These are phyloP conservation scores for Aleadryas rufinucha DNA, from an alignment of 2,113 vertebrate genomes.

Conservation along the genomic window DNA sequence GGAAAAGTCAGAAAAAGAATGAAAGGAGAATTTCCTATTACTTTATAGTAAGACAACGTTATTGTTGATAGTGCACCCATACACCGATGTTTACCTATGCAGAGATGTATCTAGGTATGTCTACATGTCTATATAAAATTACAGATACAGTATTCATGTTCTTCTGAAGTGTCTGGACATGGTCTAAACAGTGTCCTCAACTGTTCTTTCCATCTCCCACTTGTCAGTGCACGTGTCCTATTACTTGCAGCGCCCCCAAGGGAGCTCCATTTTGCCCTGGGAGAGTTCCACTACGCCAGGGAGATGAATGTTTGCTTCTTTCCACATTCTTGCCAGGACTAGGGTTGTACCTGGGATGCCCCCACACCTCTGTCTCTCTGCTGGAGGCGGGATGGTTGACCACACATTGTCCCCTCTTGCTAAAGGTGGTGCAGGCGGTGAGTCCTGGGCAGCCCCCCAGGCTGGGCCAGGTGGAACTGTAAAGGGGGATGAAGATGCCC, in stretches of 20 bases:
- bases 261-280: not conserved
- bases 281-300: fast-evolving
- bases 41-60: not conserved
- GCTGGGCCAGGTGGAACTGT: not conserved
- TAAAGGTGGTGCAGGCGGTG: not conserved
- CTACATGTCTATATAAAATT: not conserved
- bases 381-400: not conserved
- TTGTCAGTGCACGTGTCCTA: not conserved
- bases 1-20: not conserved
- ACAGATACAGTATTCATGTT: not conserved
- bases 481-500: not conserved
- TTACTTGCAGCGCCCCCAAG: not conserved
- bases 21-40: not conserved
- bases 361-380: not conserved
- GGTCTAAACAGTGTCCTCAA: not conserved
- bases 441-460: not conserved
- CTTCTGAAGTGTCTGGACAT: not conserved
- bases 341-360: not conserved
- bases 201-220: not conserved
- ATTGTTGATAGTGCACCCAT: not conserved
- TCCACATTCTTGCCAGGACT: not conserved
- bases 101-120: not conserved
- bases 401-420: not conserved
- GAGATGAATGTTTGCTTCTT: not conserved
- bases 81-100: not conserved